A percentile compares a stretch with the other conserved stretches of the same genome.
phyloP scores from a whole-genome alignment of 2,113 vertebrate genomes.

The Malurus elegans region DNA sequence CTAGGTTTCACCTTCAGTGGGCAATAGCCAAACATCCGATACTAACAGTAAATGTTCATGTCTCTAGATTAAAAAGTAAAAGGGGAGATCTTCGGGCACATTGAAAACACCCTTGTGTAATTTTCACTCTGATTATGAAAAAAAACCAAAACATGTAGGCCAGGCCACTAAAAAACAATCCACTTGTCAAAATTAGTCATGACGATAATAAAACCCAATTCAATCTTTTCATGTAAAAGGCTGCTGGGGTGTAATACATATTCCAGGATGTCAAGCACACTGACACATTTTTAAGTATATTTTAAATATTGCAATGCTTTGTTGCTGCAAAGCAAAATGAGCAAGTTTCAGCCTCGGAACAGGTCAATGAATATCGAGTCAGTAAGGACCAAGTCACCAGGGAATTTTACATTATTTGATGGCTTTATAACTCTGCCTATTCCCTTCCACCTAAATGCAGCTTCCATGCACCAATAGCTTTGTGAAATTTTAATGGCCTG shows the following conservation, averaged over 20 bases:
- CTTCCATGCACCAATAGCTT: not conserved
- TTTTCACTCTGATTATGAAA: not conserved
- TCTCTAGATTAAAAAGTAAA: not conserved
- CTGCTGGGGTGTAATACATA: not conserved
- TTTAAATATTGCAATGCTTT: not conserved
- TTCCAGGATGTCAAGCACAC: not conserved
- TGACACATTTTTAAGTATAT: not conserved
- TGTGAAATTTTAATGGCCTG: not conserved
- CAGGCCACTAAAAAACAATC: not conserved
- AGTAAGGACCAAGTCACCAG: not conserved
- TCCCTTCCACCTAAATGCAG: not conserved
- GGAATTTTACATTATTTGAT: constrained; percentile 9
- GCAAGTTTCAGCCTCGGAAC: not conserved
- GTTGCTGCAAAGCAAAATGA: not conserved
- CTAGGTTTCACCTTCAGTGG: not conserved
- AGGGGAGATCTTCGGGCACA: not conserved
- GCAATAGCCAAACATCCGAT: not conserved
- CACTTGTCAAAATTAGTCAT: not conserved
- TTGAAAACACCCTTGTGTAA: not conserved
- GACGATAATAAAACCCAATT: not conserved
- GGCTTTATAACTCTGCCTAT: not conserved
- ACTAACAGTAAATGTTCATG: not conserved
- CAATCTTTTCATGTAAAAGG: not conserved
- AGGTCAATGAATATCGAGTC: not conserved
- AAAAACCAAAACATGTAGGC: not conserved